These are phyloP conservation scores for Phengaris alcon DNA, from an alignment of 2,888 invertebrate species.

Conservation along the genomic window DNA sequence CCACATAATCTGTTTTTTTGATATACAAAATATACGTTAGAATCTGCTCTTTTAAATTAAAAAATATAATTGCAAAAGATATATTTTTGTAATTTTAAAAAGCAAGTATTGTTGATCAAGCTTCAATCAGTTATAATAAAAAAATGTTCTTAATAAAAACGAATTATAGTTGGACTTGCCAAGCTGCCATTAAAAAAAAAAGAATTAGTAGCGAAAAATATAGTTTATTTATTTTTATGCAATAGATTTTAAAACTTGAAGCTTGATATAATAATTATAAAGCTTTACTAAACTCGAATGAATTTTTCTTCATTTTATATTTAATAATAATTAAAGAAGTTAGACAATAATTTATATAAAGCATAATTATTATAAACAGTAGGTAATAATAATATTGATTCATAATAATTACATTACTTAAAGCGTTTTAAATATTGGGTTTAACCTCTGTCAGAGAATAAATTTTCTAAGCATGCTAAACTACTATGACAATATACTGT, in stretches of 20 bases:
- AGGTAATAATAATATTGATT: neutral
- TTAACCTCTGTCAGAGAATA: neutral
- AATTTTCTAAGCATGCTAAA: constrained; percentile 20
- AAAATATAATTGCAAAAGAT: neutral
- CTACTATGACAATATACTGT: constrained; percentile 11
- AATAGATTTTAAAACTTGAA: neutral
- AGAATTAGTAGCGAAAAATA: neutral
- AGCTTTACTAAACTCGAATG: neutral
- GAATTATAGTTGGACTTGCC: neutral
- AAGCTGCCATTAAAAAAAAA: neutral
- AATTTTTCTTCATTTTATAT: neutral
- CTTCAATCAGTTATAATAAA: neutral
- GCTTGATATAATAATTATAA: neutral
- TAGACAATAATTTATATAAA: neutral
- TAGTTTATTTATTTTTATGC: neutral
- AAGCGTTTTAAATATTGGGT: neutral
- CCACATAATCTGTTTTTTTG: constrained; percentile 84
- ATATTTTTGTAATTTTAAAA: neutral
- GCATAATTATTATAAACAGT: neutral
- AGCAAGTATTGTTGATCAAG: constrained; percentile 3
- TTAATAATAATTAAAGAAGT: neutral
- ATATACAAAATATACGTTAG: constrained; percentile 23
- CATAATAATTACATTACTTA: neutral
- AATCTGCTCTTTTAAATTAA: neutral
- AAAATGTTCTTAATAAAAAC: neutral